Evolutionary conservation across 1,140 invertebrate genomes (phyloP), one percentile per base, ranked within the genome.

Genomic region (Atopsyche davidsoni): DNA sequence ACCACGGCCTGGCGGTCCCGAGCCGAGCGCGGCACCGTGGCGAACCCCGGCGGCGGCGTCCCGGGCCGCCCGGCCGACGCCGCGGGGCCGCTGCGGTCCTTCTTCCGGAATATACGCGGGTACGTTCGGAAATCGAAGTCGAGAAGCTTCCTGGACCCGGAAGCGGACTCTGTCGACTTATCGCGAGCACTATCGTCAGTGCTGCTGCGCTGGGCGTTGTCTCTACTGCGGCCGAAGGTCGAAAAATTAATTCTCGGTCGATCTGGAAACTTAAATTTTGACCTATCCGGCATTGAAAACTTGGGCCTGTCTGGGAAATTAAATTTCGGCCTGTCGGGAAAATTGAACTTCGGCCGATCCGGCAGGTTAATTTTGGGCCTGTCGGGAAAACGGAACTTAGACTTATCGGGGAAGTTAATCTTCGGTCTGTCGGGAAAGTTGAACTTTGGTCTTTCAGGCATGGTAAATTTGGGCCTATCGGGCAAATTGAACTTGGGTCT

Each of bases 101-200:
- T 67, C 53, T 70, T 80, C 54, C 81, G 83, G 59, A 89, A 87
- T 23, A 87, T 72, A 44, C 85, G 75, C 1, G 86, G 86, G 64
- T 84, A 86, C 0, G 86, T 88, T 54, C 79, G 79, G 49, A 85
- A 83, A 62, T 85, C 82, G 64, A 86, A 86, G 19, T 81, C 76
- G 32, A 77, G 84, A 62, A 55, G 42, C 57, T 46, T 57, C 25
- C 32, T 45, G 11, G 44, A 60, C 44, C 17, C 44, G 21, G 39
- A 63, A 6, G 56, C 16, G 51, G 59, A 41, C 49, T 63, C 11
- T 61, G 65, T n/a, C 65, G 59, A 32, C 57, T 65, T 41, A 70
- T 53, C 47, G n/a, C n/a, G n/a, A n/a, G n/a, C n/a, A n/a, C 39
- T 28, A 11, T 49, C 42, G 6, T 48, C 40, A 4, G 39, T 21